Evolutionary conservation across 2,888 invertebrate genomes (phyloP).

Genomic region (Anthrax anthrax): DNA sequence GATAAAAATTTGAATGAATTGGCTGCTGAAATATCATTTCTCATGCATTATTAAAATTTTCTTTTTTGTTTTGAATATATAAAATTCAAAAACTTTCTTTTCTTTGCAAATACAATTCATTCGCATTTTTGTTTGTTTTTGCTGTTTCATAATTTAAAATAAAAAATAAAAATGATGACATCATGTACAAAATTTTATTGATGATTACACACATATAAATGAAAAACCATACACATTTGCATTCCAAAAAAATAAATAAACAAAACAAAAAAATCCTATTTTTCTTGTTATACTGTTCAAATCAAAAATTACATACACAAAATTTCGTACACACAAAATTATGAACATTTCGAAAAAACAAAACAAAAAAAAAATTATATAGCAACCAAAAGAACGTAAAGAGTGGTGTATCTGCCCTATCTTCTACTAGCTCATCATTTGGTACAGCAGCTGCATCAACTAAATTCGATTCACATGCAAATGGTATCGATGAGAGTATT

Average conservation of each 20-base stretch:
- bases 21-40: no score
- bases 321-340: slow-evolving; percentile 10
- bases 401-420: slow-evolving; percentile 75
- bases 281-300: neutral
- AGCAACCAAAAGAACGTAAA: slow-evolving; percentile 81
- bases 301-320: slow-evolving; percentile 8
- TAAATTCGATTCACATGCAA: slow-evolving; percentile 50
- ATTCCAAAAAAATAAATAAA: slow-evolving; percentile 5
- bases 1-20: no score
- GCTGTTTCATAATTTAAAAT: no score
- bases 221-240: no score
- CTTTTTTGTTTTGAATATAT: no score
- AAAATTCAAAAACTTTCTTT: no score
- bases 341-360: slow-evolving; percentile 8
- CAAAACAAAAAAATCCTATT: neutral
- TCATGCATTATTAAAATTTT: no score
- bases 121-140: no score
- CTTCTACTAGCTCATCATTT: slow-evolving; percentile 77
- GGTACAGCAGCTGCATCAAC: slow-evolving; percentile 67
- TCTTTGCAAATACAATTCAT: no score
- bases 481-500: slow-evolving; percentile 73
- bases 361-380: slow-evolving; percentile 23
- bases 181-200: no score
- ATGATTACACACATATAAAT: slow-evolving; percentile 1
- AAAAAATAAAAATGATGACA: no score